Evolutionary conservation across 2,797 vertebrate species (phyloP), one percentile per base, ranked within the genome.

Genomic region (Enteromius unitaeniatus): DNA sequence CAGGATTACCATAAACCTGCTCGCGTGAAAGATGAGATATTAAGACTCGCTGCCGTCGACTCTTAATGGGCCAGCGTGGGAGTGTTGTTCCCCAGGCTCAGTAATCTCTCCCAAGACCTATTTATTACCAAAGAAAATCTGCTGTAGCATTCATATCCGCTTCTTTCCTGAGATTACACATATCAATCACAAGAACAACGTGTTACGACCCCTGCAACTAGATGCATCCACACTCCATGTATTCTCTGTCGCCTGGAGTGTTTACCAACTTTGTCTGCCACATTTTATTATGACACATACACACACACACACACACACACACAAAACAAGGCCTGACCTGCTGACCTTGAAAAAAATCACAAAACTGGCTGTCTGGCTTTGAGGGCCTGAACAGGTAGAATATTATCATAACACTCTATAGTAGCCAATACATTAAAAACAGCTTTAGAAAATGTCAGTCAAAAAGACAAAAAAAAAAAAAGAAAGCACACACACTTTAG

Each of bases 1-100:
- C 77, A 84, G 83, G 83, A 90, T 88, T 90, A 88, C 69, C 78
- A 85, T 80, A 80, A 73, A 49, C 55, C 65, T 70, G 49, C 42
- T 67, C 17, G 37, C 28, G 53, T 87, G 84, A 83, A 83, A 77
- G 74, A 82, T 84, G 74, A 88, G 88, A 87, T 79, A 62, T 83
- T 81, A 79, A 75, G 34, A 73, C 69, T 49, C 77, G 74, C 51
- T 64, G 31, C 73, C 47, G 69, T 83, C 72, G 79, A 67, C 84
- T 79, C 65, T 83, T 79, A 82, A 83, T 79, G 75, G 82, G 47
- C 8, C 67, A 72, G 67, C 79, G 79, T 81, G 79, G 73, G 76
- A 82, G 76, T 82, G 67, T 67, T 85, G 40, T 68, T 80, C 42
- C 26, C 23, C 78, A 74, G 79, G 70, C 78, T 87, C 73, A 70